Evolutionary conservation across 2,797 vertebrate species (phyloP).

Genomic region (Saxicola maurus): DNA sequence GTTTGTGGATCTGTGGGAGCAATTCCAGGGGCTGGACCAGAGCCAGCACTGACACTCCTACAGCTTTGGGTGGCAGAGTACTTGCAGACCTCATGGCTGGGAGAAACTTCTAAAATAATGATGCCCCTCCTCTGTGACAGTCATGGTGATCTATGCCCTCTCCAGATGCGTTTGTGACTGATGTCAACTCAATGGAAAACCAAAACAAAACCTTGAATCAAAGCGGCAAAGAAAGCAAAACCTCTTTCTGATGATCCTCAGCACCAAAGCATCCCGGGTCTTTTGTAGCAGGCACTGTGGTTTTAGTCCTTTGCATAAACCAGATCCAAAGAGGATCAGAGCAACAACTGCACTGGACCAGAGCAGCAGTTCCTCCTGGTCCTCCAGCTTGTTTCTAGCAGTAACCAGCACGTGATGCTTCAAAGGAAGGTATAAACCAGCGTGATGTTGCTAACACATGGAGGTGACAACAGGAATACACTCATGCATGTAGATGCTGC

Average conservation of each 20-base stretch:
- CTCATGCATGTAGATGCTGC: slow-evolving; percentile 50
- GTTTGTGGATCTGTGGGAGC: neutral
- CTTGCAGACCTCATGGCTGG: neutral
- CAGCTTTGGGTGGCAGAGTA: neutral
- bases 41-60: neutral
- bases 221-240: slow-evolving; percentile 39
- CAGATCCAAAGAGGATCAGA: slow-evolving; percentile 12
- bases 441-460: slow-evolving; percentile 38
- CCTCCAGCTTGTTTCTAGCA: slow-evolving; percentile 44
- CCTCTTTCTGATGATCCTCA: slow-evolving; percentile 20
- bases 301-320: neutral
- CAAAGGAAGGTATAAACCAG: slow-evolving; percentile 56
- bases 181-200: slow-evolving; percentile 44
- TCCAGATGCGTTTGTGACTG: slow-evolving; percentile 38
- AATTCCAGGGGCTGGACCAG: neutral
- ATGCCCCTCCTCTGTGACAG: neutral
- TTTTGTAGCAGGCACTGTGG: neutral
- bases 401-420: slow-evolving; percentile 39
- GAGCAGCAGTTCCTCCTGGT: slow-evolving; percentile 16
- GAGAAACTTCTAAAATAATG: neutral
- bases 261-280: neutral
- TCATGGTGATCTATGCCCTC: slow-evolving; percentile 29
- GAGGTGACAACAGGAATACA: slow-evolving; percentile 34
- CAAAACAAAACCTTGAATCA: slow-evolving; percentile 50
- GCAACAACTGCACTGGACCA: slow-evolving; percentile 26